phyloP scores from a whole-genome alignment of 2,797 vertebrate species.

The Ctenosaura bakeri region DNA sequence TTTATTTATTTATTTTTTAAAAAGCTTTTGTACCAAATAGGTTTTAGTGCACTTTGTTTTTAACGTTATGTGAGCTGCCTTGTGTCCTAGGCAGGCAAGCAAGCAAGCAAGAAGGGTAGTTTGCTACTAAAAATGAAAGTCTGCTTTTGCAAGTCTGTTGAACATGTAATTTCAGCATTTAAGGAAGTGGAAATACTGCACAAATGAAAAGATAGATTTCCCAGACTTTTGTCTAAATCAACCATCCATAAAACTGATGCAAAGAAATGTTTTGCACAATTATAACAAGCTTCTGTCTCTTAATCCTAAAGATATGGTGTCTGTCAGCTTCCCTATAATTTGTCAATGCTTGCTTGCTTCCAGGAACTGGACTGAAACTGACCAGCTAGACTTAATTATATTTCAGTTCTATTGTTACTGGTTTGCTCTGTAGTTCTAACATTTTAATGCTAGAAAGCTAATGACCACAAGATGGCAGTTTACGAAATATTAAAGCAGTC shows the following conservation, averaged over 20 bases:
- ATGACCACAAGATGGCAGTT: slow-evolving; percentile 31
- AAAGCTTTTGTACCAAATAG: too few species aligned
- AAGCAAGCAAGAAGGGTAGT: too few species aligned
- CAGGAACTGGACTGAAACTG: background rate
- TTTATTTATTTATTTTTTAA: too few species aligned
- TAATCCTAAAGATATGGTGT: background rate
- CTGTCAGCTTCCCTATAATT: background rate
- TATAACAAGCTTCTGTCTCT: background rate
- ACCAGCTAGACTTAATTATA: background rate
- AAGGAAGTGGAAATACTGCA: background rate
- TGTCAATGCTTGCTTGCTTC: background rate
- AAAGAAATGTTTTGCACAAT: background rate
- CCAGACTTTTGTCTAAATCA: background rate
- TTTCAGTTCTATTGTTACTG: background rate
- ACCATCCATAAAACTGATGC: background rate
- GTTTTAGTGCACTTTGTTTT: too few species aligned
- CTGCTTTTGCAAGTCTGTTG: background rate
- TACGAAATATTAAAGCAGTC: slow-evolving; percentile 7
- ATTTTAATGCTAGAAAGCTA: background rate
- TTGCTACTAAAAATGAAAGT: background rate
- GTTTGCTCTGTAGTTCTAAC: background rate
- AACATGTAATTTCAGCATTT: background rate
- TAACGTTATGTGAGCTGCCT: too few species aligned
- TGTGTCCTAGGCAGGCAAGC: too few species aligned
- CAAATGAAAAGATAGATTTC: background rate